Evolutionary conservation across 2,113 vertebrate species (phyloP).

Genomic region (Uria aalge): DNA sequence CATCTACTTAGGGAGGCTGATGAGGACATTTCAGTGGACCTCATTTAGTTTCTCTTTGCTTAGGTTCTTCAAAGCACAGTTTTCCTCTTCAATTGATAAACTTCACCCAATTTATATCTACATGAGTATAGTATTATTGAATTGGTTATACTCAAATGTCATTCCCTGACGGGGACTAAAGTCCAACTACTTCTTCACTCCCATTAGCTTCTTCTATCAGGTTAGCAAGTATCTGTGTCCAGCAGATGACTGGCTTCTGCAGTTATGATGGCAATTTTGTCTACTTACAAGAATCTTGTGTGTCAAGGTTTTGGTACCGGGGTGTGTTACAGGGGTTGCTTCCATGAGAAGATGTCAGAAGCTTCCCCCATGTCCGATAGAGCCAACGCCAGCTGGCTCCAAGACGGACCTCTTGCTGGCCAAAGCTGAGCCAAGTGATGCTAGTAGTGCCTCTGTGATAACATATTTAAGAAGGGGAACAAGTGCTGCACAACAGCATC

Average conservation of each 20-base stretch:
- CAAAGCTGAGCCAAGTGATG: fast-evolving
- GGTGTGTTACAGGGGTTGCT: background rate
- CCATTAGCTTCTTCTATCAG: background rate
- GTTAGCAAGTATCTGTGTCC: background rate
- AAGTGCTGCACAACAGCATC: background rate
- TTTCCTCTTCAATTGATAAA: background rate
- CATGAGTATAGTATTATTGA: background rate
- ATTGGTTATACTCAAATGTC: background rate
- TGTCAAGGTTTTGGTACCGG: background rate
- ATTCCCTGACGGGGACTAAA: background rate
- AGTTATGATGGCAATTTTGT: background rate
- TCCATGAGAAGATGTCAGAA: background rate
- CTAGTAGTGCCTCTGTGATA: background rate
- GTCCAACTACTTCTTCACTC: background rate
- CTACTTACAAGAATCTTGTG: background rate
- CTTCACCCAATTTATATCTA: background rate
- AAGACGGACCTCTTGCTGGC: fast-evolving
- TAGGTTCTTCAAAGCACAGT: background rate
- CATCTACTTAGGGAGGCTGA: background rate
- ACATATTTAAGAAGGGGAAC: background rate
- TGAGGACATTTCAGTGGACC: background rate
- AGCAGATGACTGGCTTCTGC: background rate
- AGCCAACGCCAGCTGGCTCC: fast-evolving
- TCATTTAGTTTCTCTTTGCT: background rate
- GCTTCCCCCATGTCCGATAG: background rate